Conservation (phyloP, 2,888 invertebrate species). For the Phalera bucephala region DNA sequence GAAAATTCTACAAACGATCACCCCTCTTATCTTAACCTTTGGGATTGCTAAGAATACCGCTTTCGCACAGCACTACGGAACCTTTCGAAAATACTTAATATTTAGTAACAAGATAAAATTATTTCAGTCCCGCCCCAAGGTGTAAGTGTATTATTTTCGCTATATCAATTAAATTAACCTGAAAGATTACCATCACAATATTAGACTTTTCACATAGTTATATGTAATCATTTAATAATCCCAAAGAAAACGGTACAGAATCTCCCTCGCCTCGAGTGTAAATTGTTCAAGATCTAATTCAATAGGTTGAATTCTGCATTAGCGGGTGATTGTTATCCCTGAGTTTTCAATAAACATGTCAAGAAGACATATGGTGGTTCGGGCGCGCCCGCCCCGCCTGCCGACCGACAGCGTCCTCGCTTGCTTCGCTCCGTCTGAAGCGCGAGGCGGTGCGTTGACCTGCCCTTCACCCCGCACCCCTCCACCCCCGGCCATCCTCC, state of each 20-base stretch:
- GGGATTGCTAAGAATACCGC: too few species aligned
- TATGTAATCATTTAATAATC: too few species aligned
- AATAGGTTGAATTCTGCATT: constrained; percentile 35
- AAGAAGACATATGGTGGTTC: constrained; percentile 39
- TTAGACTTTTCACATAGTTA: too few species aligned
- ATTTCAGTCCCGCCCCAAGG: too few species aligned
- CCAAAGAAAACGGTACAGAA: not conserved
- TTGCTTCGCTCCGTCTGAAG: constrained; percentile 34
- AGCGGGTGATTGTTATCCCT: constrained; percentile 34
- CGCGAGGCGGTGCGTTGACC: constrained; percentile 57
- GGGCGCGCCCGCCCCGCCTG: constrained; percentile 26
- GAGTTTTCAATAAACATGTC: constrained; percentile 47
- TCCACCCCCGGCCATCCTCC: constrained; percentile 34
- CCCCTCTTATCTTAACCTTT: too few species aligned
- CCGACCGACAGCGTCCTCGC: constrained; percentile 33
- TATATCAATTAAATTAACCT: too few species aligned
- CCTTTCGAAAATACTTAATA: too few species aligned
- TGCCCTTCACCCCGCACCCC: constrained; percentile 54
- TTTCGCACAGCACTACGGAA: too few species aligned
- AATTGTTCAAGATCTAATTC: constrained; percentile 25
- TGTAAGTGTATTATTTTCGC: too few species aligned
- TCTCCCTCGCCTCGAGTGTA: not conserved
- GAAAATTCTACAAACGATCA: too few species aligned
- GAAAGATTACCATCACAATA: too few species aligned
- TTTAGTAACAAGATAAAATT: too few species aligned